Evolutionary conservation across 2,113 vertebrate species (phyloP).

Genomic region (Psettodes erumei): DNA sequence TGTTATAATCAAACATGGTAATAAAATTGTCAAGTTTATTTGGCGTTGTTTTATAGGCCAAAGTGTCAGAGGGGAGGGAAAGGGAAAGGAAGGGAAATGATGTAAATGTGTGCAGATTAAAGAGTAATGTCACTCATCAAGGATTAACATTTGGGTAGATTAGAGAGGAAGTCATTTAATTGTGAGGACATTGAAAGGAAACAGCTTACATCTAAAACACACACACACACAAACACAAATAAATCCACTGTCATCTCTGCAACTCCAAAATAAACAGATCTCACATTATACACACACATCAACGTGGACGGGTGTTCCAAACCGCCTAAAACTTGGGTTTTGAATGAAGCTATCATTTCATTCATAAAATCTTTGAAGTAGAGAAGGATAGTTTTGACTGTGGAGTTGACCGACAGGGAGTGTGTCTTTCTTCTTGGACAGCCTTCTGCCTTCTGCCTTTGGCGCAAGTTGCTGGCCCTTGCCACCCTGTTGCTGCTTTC

Average conservation of each 20-base stretch:
- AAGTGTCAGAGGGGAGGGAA: conserved; percentile 5
- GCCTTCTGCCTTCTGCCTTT: conserved; percentile 21
- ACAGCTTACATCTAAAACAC: conserved; percentile 16
- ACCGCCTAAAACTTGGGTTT: not conserved
- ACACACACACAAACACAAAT: not conserved
- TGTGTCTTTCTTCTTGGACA: conserved; percentile 40
- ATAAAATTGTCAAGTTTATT: conserved; percentile 45
- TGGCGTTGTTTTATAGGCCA: conserved; percentile 15
- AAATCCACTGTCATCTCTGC: not conserved
- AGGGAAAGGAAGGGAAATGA: conserved; percentile 48
- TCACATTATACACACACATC: not conserved
- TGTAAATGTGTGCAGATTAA: conserved; percentile 70
- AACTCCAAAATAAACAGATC: not conserved
- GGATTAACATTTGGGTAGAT: conserved; percentile 73
- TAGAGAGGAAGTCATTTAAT: conserved; percentile 55
- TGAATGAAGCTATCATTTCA: not conserved
- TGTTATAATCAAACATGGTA: conserved; percentile 50
- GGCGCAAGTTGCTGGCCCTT: conserved; percentile 18
- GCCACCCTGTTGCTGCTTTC: conserved; percentile 51
- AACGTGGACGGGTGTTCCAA: not conserved
- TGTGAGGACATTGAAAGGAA: conserved; percentile 34
- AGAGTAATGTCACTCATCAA: conserved; percentile 74
- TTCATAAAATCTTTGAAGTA: conserved; percentile 19
- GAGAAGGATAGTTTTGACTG: not conserved
- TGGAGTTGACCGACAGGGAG: conserved; percentile 23